phyloP scores from a whole-genome alignment of 2,888 invertebrate species.

The Pinctada fucata region DNA sequence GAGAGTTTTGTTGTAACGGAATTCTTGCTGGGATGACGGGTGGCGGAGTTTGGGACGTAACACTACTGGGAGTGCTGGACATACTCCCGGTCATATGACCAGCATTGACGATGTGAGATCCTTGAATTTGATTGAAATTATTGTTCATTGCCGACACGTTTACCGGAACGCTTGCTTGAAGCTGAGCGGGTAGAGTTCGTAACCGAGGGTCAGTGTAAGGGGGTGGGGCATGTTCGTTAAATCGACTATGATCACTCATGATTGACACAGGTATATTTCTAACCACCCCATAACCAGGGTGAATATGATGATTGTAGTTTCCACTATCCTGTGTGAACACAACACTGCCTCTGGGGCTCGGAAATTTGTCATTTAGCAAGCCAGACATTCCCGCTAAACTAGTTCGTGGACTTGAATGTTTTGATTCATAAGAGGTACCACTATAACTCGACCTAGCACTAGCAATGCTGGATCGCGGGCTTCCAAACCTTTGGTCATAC shows the following conservation, averaged over 20 bases:
- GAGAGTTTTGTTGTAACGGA: constrained; percentile 59
- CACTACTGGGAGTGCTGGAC: constrained; percentile 27
- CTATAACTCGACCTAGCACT: constrained; percentile 75
- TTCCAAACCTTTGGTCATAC: constrained; percentile 60
- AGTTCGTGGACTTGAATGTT: constrained; percentile 78
- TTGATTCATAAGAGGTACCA: constrained; percentile 78
- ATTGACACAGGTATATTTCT: constrained; percentile 47
- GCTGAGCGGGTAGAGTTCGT: constrained; percentile 56
- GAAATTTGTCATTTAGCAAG: constrained; percentile 68
- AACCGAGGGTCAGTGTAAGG: constrained; percentile 62
- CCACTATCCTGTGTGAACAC: constrained; percentile 63
- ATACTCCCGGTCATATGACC: constrained; percentile 26
- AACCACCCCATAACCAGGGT: constrained; percentile 36
- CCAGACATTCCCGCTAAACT: constrained; percentile 68
- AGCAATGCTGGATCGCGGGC: constrained; percentile 65
- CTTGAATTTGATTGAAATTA: constrained; percentile 26
- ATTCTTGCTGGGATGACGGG: constrained; percentile 64
- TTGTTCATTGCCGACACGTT: constrained; percentile 29
- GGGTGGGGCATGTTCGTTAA: constrained; percentile 61
- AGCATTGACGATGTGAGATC: constrained; percentile 18
- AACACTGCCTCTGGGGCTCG: constrained; percentile 77
- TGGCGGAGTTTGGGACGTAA: constrained; percentile 46
- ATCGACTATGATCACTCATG: constrained; percentile 59
- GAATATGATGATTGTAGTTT: constrained; percentile 41
- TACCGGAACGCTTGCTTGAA: constrained; percentile 40